phyloP scores from a whole-genome alignment of 2,113 vertebrate species.

The Nycticebus coucang region DNA sequence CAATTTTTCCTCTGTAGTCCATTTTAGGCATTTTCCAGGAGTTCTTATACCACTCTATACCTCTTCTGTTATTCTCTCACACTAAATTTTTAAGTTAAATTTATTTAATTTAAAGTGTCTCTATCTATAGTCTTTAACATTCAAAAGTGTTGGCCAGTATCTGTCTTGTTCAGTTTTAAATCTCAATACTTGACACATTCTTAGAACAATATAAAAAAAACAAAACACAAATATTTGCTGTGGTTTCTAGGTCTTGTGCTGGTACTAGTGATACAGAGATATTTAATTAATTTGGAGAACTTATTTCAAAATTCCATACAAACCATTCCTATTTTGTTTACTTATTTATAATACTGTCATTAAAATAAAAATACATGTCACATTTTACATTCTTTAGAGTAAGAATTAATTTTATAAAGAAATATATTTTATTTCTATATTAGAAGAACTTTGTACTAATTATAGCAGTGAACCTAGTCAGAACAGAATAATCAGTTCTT shows the following conservation, averaged over 20 bases:
- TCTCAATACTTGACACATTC: background rate
- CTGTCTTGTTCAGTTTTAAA: background rate
- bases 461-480: background rate
- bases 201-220: background rate
- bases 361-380: background rate
- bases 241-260: background rate
- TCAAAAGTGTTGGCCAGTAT: background rate
- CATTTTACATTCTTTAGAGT: background rate
- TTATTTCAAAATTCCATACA: background rate
- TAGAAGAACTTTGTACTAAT: background rate
- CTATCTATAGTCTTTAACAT: background rate
- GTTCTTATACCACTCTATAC: background rate
- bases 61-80: background rate
- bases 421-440: background rate
- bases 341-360: background rate
- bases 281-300: background rate
- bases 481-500: background rate
- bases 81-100: background rate
- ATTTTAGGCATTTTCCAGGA: background rate
- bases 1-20: background rate
- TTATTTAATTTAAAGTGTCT: background rate
- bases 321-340: background rate
- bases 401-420: background rate
- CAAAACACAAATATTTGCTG: background rate
- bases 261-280: background rate